phyloP scores from a whole-genome alignment of 2,888 invertebrate species.

The Lasioglossum leucozonium region DNA sequence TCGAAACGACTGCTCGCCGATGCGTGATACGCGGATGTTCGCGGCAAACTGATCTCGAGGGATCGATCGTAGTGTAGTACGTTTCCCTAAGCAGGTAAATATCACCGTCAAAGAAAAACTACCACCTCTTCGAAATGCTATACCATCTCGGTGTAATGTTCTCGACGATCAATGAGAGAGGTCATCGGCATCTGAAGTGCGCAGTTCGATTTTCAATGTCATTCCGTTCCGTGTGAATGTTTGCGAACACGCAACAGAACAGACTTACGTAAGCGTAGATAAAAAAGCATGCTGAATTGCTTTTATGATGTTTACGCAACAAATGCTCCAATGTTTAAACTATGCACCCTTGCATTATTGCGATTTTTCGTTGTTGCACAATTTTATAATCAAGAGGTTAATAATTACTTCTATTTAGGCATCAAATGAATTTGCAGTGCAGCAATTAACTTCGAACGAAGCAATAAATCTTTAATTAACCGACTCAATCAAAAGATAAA shows the following conservation, averaged over 20 bases:
- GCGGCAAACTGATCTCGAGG: neutral
- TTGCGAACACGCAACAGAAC: neutral
- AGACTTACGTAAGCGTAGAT: neutral
- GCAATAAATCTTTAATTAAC: neutral
- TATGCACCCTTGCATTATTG: neutral
- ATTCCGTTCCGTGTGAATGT: neutral
- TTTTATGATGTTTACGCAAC: neutral
- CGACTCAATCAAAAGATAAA: neutral
- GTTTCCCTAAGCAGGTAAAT: constrained; percentile 2
- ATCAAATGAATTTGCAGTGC: neutral
- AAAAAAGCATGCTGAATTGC: neutral
- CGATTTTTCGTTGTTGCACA: neutral
- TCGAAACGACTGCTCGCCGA: neutral
- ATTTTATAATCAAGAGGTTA: neutral
- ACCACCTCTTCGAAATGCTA: neutral
- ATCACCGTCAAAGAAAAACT: neutral
- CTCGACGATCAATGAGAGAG: neutral
- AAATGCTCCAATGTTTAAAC: neutral
- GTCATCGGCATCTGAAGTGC: constrained; percentile 4
- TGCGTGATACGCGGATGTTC: neutral
- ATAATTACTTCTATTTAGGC: neutral
- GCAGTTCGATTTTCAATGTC: constrained; percentile 10
- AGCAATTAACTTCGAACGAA: too few species aligned
- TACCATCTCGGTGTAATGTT: constrained; percentile 2
- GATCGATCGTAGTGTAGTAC: neutral